These are phyloP conservation scores for Calcarius lapponicus DNA, from an alignment of 2,797 vertebrate species.

Conservation along the genomic window DNA sequence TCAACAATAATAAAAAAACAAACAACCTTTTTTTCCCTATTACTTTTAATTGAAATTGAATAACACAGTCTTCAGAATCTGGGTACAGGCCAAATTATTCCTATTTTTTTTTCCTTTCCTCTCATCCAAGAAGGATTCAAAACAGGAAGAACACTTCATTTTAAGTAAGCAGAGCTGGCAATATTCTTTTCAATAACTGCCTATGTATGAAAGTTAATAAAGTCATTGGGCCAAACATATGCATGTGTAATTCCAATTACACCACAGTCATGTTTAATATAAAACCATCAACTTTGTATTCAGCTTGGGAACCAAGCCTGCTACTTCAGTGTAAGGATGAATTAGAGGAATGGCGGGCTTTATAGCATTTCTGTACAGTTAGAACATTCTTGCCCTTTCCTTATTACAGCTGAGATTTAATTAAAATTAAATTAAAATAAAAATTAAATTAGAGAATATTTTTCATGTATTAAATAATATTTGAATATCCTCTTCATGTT, in stretches of 20 bases:
- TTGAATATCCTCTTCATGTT: constrained; percentile 30
- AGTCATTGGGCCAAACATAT: constrained; percentile 49
- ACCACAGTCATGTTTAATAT: constrained; percentile 24
- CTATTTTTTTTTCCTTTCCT: neutral
- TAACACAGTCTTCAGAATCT: neutral
- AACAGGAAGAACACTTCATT: neutral
- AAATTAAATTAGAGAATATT: constrained; percentile 44
- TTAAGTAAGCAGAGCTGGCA: constrained; percentile 15
- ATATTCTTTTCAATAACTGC: constrained; percentile 38
- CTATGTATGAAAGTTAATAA: constrained; percentile 44
- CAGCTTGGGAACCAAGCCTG: neutral
- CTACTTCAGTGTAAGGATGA: neutral
- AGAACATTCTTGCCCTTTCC: constrained; percentile 6
- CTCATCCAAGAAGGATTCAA: neutral
- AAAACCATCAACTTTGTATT: constrained; percentile 18
- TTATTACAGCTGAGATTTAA: constrained; percentile 33
- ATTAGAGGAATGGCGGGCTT: neutral
- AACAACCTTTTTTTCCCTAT: neutral
- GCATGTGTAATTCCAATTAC: constrained; percentile 35
- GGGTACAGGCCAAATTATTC: neutral
- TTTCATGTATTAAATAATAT: constrained; percentile 34
- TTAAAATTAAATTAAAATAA: constrained; percentile 56
- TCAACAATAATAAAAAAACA: neutral
- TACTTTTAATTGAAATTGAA: constrained; percentile 5
- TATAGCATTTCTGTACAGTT: neutral